Evolutionary conservation across 2,888 invertebrate species (phyloP), one percentile per base, ranked within the genome.

Genomic region (Choristoneura rosaceana): DNA sequence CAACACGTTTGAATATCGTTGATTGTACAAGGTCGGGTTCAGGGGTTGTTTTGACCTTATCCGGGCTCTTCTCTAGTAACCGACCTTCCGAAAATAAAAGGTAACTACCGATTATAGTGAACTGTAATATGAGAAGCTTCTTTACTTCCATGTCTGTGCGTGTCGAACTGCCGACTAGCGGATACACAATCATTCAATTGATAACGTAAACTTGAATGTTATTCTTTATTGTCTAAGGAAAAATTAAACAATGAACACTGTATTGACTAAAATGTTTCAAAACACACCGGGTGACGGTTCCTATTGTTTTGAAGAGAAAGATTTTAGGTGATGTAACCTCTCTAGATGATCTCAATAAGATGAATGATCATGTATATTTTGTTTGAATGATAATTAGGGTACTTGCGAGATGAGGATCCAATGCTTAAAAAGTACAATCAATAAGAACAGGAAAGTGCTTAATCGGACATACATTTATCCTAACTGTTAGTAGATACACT

Each of bases 141-240:
- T 76, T 84, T 76, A 77, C 81, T 79, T 76, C 76, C 80, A 80
- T 77, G 75, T 76, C 80, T 71, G 68, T 70, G 74, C 70, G 74
- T 70, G 77, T 74, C 78, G 76, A 69, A 77, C 76, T 61, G 70
- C 67, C 75, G 80, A 91, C 89, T 91, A 88, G 79, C 75, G 68
- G 73, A 76, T 80, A 79, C 77, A 75, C 78, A 79, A 79, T 86
- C 82, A 80, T 80, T 80, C 77, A 81, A 78, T 74, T 79, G 76
- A 79, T 78, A 88, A 90, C 80, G 88, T 88, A 87, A 90, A 88
- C 88, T 85, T 76, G 70, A 75, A 80, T 89, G 90, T 89, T 90
- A 83, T 84, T 81, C 84, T 81, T 87, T 85, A 80, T 81, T 85
- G 80, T 83, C 78, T 78, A 76, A 71, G 75, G 76, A 80, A 77